phyloP scores from a whole-genome alignment of 2,888 invertebrate species.

The Tuta absoluta region DNA sequence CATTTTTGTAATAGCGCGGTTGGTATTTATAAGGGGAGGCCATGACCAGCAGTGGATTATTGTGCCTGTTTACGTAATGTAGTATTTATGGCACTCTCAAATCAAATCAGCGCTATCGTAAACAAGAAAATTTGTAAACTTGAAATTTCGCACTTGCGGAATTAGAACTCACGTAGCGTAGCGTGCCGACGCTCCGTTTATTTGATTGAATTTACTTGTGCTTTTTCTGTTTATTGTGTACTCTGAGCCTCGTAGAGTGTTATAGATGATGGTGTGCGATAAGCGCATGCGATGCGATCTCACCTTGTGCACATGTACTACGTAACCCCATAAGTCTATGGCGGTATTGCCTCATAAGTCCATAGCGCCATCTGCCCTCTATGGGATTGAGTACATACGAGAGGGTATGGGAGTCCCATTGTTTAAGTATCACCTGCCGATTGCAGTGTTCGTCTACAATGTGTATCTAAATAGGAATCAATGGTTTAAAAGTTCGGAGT shows the following conservation, averaged over 20 bases:
- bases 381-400: conserved; percentile 25
- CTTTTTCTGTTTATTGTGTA: conserved; percentile 37
- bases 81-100: too few relatives aligned
- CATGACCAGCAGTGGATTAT: too few relatives aligned
- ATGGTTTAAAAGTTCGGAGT: too few relatives aligned
- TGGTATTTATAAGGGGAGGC: too few relatives aligned
- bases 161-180: too few relatives aligned
- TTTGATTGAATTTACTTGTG: neutral
- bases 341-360: neutral
- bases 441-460: neutral
- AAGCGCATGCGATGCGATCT: conserved; percentile 55
- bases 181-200: neutral
- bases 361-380: conserved; percentile 60
- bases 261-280: conserved; percentile 71
- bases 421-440: conserved; percentile 22
- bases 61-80: too few relatives aligned
- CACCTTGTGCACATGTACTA: conserved; percentile 66
- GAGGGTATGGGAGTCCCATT: neutral
- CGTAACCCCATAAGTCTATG: conserved; percentile 6
- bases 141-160: too few relatives aligned
- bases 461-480: neutral
- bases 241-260: conserved; percentile 53
- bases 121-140: too few relatives aligned
- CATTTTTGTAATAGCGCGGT: too few relatives aligned
- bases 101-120: too few relatives aligned